These are phyloP conservation scores for Adineta ricciae DNA, from an alignment of 2,888 invertebrate genomes.

Conservation along the genomic window DNA sequence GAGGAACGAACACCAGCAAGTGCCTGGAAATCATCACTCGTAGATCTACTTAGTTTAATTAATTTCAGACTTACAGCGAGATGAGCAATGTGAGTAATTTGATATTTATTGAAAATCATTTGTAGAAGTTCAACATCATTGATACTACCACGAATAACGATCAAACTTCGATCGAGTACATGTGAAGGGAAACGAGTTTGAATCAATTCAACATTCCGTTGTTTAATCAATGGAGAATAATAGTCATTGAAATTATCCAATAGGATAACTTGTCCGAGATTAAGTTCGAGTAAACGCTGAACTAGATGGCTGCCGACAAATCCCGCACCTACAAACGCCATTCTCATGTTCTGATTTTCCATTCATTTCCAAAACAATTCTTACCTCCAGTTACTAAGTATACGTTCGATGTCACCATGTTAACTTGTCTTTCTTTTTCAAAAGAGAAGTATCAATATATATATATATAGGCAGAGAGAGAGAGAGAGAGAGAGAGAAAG, in stretches of 20 bases:
- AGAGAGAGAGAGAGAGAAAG: too few species aligned
- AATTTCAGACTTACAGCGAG: constrained; percentile 33
- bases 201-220: constrained; percentile 31
- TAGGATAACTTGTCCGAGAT: constrained; percentile 30
- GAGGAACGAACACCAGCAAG: constrained; percentile 38
- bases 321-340: background rate
- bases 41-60: background rate
- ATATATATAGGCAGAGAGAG: too few species aligned
- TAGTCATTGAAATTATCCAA: constrained; percentile 38
- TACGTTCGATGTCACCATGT: background rate
- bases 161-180: constrained; percentile 30
- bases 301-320: background rate
- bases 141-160: constrained; percentile 35
- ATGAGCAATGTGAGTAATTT: constrained; percentile 37
- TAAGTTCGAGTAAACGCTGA: background rate
- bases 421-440: too few species aligned
- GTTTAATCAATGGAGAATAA: constrained; percentile 36
- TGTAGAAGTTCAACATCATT: constrained; percentile 35
- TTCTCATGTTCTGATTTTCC: too few species aligned
- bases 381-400: background rate
- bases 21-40: background rate
- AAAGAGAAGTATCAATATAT: too few species aligned
- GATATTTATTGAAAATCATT: constrained; percentile 33
- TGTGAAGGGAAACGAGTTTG: background rate
- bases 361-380: background rate